Conservation (phyloP, 30 jellyfish, hydroid and myxozoan genomes). For the Turritopsis rubra region DNA sequence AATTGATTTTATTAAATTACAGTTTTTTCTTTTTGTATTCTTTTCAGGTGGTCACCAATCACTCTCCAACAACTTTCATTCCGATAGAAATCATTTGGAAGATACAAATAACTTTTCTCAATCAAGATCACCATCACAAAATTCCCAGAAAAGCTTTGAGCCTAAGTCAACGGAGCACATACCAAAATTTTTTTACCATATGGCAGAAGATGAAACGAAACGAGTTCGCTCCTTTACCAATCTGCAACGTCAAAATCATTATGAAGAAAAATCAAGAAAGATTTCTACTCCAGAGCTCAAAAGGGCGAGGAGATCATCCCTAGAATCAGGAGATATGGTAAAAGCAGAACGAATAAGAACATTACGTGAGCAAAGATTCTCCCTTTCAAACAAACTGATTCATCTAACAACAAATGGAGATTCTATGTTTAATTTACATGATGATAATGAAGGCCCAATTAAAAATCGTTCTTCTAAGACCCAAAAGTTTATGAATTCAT, state of each 20-base stretch:
- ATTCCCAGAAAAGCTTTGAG: background rate
- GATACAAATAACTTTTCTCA: background rate
- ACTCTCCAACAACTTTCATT: background rate
- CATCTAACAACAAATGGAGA: background rate
- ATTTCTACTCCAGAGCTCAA: slow-evolving; percentile 2
- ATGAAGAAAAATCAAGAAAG: background rate
- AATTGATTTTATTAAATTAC: background rate
- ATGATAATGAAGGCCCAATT: background rate
- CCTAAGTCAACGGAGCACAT: background rate
- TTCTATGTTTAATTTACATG: background rate
- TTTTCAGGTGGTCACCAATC: background rate
- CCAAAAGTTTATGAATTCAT: background rate
- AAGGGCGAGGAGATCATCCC: background rate
- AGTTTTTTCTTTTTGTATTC: background rate
- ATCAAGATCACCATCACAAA: background rate
- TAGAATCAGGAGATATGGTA: background rate
- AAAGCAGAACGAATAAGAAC: background rate
- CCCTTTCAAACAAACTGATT: background rate
- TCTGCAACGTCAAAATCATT: slow-evolving; percentile 2
- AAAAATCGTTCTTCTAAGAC: background rate
- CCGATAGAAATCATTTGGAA: background rate
- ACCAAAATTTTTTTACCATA: background rate
- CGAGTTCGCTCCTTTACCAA: slow-evolving; percentile 3
- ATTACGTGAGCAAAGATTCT: background rate
- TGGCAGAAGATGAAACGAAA: background rate